These are phyloP conservation scores for Metalampra italica DNA, from an alignment of 2,888 invertebrate species.

Conservation along the genomic window DNA sequence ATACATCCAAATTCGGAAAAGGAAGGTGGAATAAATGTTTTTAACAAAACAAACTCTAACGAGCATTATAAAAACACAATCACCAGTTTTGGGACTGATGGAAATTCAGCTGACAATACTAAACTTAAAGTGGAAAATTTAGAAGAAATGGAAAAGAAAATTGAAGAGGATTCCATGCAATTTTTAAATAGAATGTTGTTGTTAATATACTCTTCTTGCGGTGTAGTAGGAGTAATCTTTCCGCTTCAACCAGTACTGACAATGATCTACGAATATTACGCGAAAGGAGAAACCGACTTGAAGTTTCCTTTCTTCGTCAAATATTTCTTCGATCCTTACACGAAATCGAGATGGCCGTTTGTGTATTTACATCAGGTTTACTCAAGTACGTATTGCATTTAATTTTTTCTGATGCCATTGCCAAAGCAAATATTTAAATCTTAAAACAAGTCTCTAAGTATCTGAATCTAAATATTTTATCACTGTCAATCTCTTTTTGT, in stretches of 20 bases:
- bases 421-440: too few species aligned
- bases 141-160: conserved; percentile 17
- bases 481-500: too few species aligned
- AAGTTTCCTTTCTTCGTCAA: conserved; percentile 43
- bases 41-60: too few species aligned
- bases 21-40: too few species aligned
- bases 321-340: conserved; percentile 45
- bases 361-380: conserved; percentile 47
- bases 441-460: too few species aligned
- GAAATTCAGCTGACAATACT: too few species aligned
- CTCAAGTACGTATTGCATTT: conserved; percentile 39
- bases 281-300: conserved; percentile 28
- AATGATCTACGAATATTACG: conserved; percentile 35
- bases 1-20: conserved; percentile 31
- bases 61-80: too few species aligned
- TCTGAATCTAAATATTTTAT: too few species aligned
- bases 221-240: conserved; percentile 34
- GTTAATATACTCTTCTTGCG: conserved; percentile 25
- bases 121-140: too few species aligned
- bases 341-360: conserved; percentile 32
- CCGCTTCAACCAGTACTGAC: conserved; percentile 33
- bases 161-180: conserved; percentile 29
- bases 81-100: too few species aligned
- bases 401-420: too few species aligned
- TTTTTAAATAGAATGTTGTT: conserved; percentile 20